Evolutionary conservation across 2,797 vertebrate genomes (phyloP).

Genomic region (Eurystomus glaucurus): DNA sequence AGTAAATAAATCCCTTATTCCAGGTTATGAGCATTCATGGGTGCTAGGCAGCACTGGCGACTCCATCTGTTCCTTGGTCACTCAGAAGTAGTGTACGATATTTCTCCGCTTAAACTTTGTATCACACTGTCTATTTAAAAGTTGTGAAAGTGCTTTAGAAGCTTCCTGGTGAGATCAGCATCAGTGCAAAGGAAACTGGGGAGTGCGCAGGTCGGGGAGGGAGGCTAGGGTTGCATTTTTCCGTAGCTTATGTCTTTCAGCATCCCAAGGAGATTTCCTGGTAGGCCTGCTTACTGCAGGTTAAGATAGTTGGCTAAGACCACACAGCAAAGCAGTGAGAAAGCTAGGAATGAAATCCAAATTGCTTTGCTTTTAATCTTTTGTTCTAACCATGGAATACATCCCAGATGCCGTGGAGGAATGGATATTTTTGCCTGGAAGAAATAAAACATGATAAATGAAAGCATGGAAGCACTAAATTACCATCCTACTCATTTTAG

Average conservation of each 20-base stretch:
- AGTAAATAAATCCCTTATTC: neutral
- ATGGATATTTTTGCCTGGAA: constrained; percentile 5
- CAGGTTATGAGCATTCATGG: neutral
- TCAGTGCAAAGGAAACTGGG: no score
- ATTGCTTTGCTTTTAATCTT: neutral
- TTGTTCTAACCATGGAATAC: neutral
- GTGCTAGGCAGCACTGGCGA: neutral
- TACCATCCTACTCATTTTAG: neutral
- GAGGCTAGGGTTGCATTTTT: no score
- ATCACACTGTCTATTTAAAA: neutral
- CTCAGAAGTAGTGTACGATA: neutral
- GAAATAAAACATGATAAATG: neutral
- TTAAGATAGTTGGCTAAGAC: neutral
- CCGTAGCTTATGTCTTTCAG: neutral
- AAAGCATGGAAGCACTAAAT: neutral
- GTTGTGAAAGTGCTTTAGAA: neutral
- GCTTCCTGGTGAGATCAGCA: neutral
- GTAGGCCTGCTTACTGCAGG: neutral
- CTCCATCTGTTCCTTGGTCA: neutral
- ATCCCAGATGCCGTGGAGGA: neutral
- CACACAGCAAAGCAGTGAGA: neutral
- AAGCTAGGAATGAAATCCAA: constrained; percentile 38
- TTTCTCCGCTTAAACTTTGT: neutral
- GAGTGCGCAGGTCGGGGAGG: no score
- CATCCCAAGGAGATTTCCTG: neutral